These are phyloP conservation scores for Catharus bicknelli DNA, from an alignment of 2,113 vertebrate species.

Conservation along the genomic window DNA sequence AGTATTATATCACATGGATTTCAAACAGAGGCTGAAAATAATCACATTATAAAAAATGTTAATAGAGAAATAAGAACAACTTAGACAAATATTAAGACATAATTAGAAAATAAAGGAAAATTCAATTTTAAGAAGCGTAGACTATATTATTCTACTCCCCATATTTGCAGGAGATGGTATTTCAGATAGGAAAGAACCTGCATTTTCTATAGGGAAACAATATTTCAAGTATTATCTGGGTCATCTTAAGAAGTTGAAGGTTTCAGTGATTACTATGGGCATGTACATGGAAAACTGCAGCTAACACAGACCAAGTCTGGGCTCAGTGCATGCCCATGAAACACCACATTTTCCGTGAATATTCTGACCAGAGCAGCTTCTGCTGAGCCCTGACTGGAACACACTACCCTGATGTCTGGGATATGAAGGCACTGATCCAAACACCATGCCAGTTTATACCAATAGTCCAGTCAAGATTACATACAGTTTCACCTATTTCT, in stretches of 20 bases:
- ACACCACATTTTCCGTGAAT: neutral
- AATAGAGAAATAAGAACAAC: neutral
- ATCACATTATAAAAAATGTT: neutral
- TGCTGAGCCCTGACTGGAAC: neutral
- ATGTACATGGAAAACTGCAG: neutral
- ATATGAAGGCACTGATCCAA: neutral
- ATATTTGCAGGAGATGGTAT: neutral
- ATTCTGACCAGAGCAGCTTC: neutral
- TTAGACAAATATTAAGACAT: neutral
- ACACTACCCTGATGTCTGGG: fast-evolving
- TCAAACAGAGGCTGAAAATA: neutral
- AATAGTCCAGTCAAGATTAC: neutral
- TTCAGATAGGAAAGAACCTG: neutral
- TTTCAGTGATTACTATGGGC: neutral
- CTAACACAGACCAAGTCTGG: neutral
- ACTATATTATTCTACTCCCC: neutral
- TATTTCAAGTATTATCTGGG: neutral
- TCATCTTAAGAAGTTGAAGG: neutral
- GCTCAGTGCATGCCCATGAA: neutral
- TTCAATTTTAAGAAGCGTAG: neutral
- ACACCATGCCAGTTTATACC: neutral
- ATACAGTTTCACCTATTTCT: neutral
- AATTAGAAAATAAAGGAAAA: neutral
- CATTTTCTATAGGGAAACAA: neutral
- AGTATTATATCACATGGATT: neutral